Percentiles rank a stretch among this genome's conserved stretches.
Conservation (phyloP, 2,888 invertebrate genomes). For the Caenorhabditis japonica region DNA sequence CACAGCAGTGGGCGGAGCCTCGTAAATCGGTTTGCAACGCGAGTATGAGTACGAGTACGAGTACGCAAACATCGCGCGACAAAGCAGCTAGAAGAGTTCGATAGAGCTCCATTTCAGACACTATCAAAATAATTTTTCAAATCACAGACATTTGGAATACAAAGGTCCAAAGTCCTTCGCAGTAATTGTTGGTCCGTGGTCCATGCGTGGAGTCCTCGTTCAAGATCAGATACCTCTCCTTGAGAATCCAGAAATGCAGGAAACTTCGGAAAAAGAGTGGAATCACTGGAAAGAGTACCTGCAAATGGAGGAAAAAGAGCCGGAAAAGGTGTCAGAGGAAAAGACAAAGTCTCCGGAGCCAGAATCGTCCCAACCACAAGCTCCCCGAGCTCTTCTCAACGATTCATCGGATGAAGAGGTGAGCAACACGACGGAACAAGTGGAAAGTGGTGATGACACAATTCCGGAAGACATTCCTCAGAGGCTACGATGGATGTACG, state of each 20-base stretch:
- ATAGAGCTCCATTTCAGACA: no score
- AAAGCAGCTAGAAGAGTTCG: no score
- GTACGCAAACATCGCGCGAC: no score
- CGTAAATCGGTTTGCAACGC: no score
- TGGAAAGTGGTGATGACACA: constrained; percentile 11
- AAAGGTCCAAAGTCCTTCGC: constrained; percentile 35
- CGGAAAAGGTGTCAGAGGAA: constrained; percentile 7
- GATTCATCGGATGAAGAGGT: constrained; percentile 34
- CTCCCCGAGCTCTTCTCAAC: constrained; percentile 11
- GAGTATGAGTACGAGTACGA: no score
- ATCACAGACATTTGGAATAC: constrained; percentile 77
- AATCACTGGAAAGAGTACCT: constrained; percentile 54
- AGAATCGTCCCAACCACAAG: constrained; percentile 1
- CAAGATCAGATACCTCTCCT: constrained; percentile 36
- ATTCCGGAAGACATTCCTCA: constrained; percentile 2
- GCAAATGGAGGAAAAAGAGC: constrained; percentile 32
- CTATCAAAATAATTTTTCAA: no score
- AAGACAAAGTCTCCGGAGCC: constrained; percentile 24
- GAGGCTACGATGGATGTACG: constrained; percentile 31
- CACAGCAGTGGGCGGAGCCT: no score
- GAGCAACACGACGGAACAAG: not conserved
- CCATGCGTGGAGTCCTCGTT: constrained; percentile 55
- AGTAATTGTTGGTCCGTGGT: constrained; percentile 72
- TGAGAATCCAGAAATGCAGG: constrained; percentile 25
- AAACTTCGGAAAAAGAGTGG: constrained; percentile 29